phyloP scores from a whole-genome alignment of 2,888 invertebrate species.

The Caenorhabditis uteleia region DNA sequence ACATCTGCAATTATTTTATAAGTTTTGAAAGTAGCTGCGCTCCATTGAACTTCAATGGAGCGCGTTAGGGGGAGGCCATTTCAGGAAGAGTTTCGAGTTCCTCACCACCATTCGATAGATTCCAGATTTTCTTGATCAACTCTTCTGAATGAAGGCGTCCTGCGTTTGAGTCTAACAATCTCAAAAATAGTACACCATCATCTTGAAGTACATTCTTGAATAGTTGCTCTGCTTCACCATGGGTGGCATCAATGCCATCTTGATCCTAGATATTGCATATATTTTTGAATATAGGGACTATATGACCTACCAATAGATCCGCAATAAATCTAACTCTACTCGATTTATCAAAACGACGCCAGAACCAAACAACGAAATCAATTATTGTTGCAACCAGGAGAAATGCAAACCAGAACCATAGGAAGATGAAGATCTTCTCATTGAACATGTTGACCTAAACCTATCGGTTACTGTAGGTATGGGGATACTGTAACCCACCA shows the following conservation, averaged over 20 bases:
- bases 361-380: constrained; percentile 57
- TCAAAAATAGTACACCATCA: constrained; percentile 56
- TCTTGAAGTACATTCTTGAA: constrained; percentile 38
- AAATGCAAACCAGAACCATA: constrained; percentile 68
- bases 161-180: constrained; percentile 45
- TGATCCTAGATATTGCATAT: constrained; percentile 15
- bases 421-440: constrained; percentile 69
- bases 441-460: constrained; percentile 66
- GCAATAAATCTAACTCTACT: constrained; percentile 36
- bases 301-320: constrained; percentile 29
- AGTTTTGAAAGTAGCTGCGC: too few relatives aligned
- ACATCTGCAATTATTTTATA: too few relatives aligned
- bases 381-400: constrained; percentile 52
- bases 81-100: too few relatives aligned
- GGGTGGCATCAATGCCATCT: constrained; percentile 21
- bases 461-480: background rate
- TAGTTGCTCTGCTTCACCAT: constrained; percentile 8
- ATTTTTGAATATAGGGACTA: background rate
- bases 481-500: constrained; percentile 43
- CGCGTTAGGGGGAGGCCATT: too few relatives aligned
- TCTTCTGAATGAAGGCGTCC: constrained; percentile 41
- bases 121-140: constrained; percentile 42
- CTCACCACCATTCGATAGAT: constrained; percentile 26
- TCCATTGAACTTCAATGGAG: too few relatives aligned
- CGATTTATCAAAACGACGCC: constrained; percentile 31